These are phyloP conservation scores for Podarcis siculus DNA, from an alignment of 2,797 vertebrate species.

Conservation along the genomic window DNA sequence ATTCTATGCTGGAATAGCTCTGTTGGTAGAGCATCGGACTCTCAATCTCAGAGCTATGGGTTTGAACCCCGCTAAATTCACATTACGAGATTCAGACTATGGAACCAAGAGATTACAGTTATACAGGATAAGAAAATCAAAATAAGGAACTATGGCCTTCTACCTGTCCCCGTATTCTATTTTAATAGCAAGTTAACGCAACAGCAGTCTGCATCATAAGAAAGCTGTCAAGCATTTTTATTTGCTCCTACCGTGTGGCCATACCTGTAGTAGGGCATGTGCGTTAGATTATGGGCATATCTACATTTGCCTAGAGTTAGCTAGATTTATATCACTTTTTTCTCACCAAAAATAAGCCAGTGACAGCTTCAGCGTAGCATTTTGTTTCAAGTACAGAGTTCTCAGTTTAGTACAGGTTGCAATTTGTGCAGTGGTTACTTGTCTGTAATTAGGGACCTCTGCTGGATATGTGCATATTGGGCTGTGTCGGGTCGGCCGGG, in stretches of 20 bases:
- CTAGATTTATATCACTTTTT: neutral
- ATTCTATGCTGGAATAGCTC: too few species aligned
- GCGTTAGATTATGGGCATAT: neutral
- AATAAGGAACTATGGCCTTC: neutral
- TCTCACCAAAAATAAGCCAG: conserved; percentile 40
- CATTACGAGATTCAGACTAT: neutral
- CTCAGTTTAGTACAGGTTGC: conserved; percentile 32
- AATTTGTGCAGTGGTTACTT: conserved; percentile 4
- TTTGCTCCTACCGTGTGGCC: neutral
- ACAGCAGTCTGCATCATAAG: neutral
- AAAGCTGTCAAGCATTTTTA: neutral
- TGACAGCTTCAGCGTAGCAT: conserved; percentile 14
- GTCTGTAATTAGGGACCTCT: conserved; percentile 42
- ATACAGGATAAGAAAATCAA: neutral
- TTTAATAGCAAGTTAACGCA: neutral
- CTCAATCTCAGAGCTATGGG: too few species aligned
- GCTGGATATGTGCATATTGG: conserved; percentile 18
- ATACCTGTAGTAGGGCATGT: neutral
- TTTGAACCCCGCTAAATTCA: neutral
- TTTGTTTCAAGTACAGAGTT: conserved; percentile 54
- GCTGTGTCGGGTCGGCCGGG: too few species aligned
- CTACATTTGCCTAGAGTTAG: neutral
- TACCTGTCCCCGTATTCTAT: neutral
- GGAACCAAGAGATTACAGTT: neutral
- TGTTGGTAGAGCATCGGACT: too few species aligned